phyloP scores from a whole-genome alignment of 2,888 invertebrate species.

The Mactromeris polynyma region DNA sequence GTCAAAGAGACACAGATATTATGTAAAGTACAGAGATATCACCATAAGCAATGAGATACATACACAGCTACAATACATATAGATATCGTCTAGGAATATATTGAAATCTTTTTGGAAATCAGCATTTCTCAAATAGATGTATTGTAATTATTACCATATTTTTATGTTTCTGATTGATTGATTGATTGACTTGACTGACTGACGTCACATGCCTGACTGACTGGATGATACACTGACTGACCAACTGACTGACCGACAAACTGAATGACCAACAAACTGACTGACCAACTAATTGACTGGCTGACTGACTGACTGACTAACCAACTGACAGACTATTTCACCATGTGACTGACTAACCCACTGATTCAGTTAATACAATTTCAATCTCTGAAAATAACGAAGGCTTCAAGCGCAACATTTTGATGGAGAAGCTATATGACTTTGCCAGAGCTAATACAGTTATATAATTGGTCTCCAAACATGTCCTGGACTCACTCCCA shows the following conservation, averaged over 20 bases:
- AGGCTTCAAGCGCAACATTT: neutral
- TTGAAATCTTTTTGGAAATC: too few relatives aligned
- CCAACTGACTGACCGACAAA: neutral
- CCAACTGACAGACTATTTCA: neutral
- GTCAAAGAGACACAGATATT: neutral
- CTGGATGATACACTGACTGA: neutral
- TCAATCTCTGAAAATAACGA: neutral
- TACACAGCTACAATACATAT: too few relatives aligned
- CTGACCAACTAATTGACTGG: too few relatives aligned
- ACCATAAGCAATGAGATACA: too few relatives aligned
- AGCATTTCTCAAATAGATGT: too few relatives aligned
- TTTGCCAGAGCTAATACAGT: neutral
- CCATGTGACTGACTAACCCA: neutral
- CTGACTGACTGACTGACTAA: neutral
- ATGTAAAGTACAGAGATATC: neutral
- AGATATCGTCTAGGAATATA: too few relatives aligned
- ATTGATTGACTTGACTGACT: neutral
- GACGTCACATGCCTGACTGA: too few relatives aligned
- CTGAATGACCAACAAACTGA: neutral
- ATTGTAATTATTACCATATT: too few relatives aligned
- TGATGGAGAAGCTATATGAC: neutral
- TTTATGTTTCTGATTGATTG: too few relatives aligned
- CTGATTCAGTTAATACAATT: neutral
- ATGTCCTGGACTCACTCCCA: neutral
- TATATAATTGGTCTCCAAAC: neutral